Evolutionary conservation across 2,888 invertebrate genomes (phyloP), one percentile per base, ranked within the genome.

Genomic region (Clusia tigrina): DNA sequence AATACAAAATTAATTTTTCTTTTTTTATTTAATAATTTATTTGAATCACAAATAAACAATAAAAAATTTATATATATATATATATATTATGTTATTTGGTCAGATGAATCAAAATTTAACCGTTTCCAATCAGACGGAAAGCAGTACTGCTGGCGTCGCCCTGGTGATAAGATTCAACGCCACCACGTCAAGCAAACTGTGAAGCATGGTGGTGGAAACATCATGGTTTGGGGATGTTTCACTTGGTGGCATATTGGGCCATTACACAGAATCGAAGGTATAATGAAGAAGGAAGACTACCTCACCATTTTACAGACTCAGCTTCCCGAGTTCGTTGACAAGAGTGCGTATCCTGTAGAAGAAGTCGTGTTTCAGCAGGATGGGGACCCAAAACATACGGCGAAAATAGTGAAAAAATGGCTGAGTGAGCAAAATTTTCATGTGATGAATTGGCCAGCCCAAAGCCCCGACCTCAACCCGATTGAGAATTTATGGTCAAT

Each of bases 51-150:
- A n/a, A n/a, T n/a, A n/a, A n/a, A n/a, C n/a, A n/a, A n/a, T n/a
- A n/a, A n/a, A n/a, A n/a, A n/a, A n/a, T n/a, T n/a, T n/a, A n/a
- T n/a, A n/a, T n/a, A n/a, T n/a, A n/a, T n/a, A n/a, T n/a, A n/a
- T n/a, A n/a, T n/a, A n/a, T n/a, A n/a, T n/a, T n/a, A n/a, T 32
- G 54, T 62, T 2, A 62, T 58, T 20, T 62, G 62, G 54, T 54
- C 54, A 12, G 58, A 62, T 24, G 58, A 58, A 51, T 23, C n/a
- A n/a, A n/a, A n/a, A n/a, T n/a, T n/a, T n/a, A n/a, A n/a, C n/a
- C n/a, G n/a, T n/a, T n/a, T n/a, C 48, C 6, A 62, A 62, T 42
- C 42, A 5, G 42, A 42, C n/a, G n/a, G 42, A 15, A 42, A 42
- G n/a, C 12, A 42, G 9, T 32, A 32, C 32, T 32, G 12, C 32